These are phyloP conservation scores for Pterostichus madidus DNA, from an alignment of 2,888 invertebrate species.

Conservation along the genomic window DNA sequence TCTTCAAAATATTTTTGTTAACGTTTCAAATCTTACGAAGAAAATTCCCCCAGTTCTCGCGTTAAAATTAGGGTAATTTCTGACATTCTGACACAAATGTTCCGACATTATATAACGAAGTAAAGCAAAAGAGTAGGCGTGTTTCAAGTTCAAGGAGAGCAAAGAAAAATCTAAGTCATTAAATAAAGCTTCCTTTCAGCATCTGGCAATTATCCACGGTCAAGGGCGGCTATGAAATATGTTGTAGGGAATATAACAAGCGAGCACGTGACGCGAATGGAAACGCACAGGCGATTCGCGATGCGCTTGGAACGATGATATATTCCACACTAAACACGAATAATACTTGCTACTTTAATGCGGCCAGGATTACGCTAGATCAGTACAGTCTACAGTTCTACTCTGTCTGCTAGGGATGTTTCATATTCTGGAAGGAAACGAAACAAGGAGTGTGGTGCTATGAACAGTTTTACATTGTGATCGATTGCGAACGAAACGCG, in stretches of 20 bases:
- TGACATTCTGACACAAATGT: conserved; percentile 24
- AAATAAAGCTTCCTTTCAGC: conserved; percentile 55
- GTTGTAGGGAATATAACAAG: conserved; percentile 50
- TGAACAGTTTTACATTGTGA: not conserved
- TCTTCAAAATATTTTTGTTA: conserved; percentile 3
- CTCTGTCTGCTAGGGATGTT: not conserved
- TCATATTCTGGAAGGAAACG: conserved; percentile 25
- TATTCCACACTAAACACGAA: conserved; percentile 60
- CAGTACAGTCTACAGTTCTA: not conserved
- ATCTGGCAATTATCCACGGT: conserved; percentile 63
- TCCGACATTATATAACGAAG: conserved; percentile 8
- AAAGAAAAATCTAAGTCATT: conserved; percentile 55
- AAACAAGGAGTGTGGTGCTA: not conserved
- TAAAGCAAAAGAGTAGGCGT: not conserved
- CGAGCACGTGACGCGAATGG: conserved; percentile 50
- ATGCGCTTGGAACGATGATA: conserved; percentile 43
- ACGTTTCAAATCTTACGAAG: conserved; percentile 16
- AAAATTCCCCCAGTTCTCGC: not conserved
- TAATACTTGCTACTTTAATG: conserved; percentile 58
- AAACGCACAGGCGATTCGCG: conserved; percentile 3
- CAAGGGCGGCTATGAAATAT: conserved; percentile 56
- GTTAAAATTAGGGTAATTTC: conserved; percentile 33
- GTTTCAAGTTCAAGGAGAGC: conserved; percentile 13
- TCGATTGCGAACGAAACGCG: not conserved
- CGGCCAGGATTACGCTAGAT: conserved; percentile 47